Conservation (phyloP, 2,797 vertebrate species). For the Gambelia wislizenii region DNA sequence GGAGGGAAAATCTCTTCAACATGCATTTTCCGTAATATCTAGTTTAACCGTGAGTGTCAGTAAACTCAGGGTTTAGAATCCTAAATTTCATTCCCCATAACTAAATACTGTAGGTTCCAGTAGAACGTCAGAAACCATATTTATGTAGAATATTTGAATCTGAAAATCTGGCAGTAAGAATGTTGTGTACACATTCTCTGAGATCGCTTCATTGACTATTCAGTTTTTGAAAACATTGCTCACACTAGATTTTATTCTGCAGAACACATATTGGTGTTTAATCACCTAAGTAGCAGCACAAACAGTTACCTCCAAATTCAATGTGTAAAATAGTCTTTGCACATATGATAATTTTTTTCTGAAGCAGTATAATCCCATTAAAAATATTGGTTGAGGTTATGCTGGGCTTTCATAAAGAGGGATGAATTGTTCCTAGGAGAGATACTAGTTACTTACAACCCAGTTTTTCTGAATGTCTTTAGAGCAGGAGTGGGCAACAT, state of each 20-base stretch:
- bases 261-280: background rate
- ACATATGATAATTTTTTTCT: too few relatives aligned
- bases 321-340: background rate
- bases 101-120: background rate
- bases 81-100: background rate
- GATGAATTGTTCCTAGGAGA: background rate
- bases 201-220: background rate
- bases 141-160: background rate
- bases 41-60: background rate
- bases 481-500: background rate
- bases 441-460: background rate
- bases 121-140: background rate
- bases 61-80: slow-evolving; percentile 9
- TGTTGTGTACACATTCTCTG: background rate
- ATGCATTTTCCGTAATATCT: too few relatives aligned
- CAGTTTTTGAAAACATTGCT: background rate
- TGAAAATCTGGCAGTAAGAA: background rate
- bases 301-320: background rate
- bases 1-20: too few relatives aligned
- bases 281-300: background rate
- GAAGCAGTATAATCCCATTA: background rate
- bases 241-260: background rate
- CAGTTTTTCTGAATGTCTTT: background rate
- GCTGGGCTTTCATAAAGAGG: background rate
- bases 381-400: background rate